Percentiles rank a stretch among this genome's conserved stretches.
These are phyloP conservation scores for Drosophila pectinifera DNA, from an alignment of 1,140 invertebrate species.

Conservation along the genomic window DNA sequence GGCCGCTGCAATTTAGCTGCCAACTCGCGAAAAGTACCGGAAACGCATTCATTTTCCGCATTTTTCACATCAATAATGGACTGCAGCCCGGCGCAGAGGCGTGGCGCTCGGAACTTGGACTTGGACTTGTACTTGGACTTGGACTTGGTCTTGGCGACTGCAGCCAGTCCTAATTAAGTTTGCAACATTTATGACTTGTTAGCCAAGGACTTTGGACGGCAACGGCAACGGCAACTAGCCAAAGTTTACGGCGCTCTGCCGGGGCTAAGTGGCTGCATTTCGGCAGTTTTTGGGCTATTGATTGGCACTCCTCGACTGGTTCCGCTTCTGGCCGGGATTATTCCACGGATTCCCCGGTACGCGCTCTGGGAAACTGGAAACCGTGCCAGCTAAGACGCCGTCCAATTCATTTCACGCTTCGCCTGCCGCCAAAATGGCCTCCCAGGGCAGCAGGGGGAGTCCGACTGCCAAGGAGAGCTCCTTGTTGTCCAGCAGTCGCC, in stretches of 20 bases:
- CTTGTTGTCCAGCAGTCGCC: constrained; percentile 6
- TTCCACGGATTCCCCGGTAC: neutral
- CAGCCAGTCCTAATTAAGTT: constrained; percentile 70
- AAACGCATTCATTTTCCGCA: constrained; percentile 83
- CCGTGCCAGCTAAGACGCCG: constrained; percentile 56
- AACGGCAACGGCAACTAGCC: neutral
- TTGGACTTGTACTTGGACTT: constrained; percentile 1
- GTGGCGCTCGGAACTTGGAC: constrained; percentile 1
- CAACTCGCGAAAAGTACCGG: constrained; percentile 82
- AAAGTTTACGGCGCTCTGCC: constrained; percentile 2
- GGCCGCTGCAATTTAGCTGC: constrained; percentile 79
- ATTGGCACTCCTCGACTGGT: constrained; percentile 7
- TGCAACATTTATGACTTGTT: constrained; percentile 80
- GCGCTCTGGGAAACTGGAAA: constrained; percentile 14
- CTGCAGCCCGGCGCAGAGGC: constrained; percentile 25
- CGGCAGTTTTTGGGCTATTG: constrained; percentile 15
- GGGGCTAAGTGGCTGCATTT: constrained; percentile 13
- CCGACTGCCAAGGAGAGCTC: constrained; percentile 5
- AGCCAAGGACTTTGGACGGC: constrained; percentile 29
- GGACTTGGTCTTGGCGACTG: constrained; percentile 16
- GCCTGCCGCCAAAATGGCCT: constrained; percentile 52
- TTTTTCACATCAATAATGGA: constrained; percentile 83
- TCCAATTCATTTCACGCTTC: constrained; percentile 78
- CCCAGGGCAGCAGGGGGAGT: neutral
- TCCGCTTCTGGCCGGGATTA: neutral